These are phyloP conservation scores for Manis crassicaudata DNA, from an alignment of 2,797 vertebrate species.

Conservation along the genomic window DNA sequence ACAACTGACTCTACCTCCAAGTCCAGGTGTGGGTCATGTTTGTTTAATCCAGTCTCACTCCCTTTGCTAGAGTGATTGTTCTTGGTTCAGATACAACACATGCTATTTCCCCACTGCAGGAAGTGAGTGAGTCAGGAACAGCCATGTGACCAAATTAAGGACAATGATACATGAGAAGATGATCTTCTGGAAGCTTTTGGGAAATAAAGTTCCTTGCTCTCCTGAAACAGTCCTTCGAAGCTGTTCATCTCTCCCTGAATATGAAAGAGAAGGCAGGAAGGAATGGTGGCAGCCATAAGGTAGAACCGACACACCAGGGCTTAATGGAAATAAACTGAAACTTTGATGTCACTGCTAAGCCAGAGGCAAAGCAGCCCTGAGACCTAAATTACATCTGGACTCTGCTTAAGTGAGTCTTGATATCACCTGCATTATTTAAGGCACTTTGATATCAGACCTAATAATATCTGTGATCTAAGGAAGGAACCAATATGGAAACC, in stretches of 20 bases:
- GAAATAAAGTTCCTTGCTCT: neutral
- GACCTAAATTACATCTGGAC: neutral
- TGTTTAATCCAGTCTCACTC: neutral
- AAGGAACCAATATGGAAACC: neutral
- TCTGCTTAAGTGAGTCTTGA: neutral
- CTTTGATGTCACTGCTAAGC: neutral
- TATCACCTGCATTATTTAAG: neutral
- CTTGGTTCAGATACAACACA: neutral
- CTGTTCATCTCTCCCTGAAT: neutral
- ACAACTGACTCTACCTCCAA: neutral
- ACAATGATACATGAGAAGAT: neutral
- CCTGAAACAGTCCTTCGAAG: neutral
- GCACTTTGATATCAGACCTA: constrained; percentile 8
- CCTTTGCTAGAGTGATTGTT: neutral
- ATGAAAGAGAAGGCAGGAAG: neutral
- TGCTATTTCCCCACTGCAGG: neutral
- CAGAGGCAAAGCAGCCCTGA: neutral
- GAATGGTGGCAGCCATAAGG: neutral
- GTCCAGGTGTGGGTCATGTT: neutral
- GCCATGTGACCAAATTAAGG: neutral
- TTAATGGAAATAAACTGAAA: neutral
- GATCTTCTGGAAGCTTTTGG: neutral
- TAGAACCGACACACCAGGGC: neutral
- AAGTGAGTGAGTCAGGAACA: neutral
- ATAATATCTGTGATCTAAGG: neutral